Evolutionary conservation across 1,140 invertebrate species (phyloP).

Genomic region (Heliconius congener): DNA sequence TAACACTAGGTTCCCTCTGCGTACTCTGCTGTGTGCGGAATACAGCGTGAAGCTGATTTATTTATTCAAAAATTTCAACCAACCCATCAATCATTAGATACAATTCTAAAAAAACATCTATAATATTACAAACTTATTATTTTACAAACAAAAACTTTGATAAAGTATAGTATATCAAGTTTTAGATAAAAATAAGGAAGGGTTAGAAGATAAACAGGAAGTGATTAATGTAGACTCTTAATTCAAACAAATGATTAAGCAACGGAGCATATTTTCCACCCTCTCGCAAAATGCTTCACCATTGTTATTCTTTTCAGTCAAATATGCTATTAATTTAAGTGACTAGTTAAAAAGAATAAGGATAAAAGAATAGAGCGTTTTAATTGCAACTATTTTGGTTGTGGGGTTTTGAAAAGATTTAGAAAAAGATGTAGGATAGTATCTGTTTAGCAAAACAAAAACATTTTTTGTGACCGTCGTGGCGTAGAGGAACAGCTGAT

Average conservation of each 20-base stretch:
- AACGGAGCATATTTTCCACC: constrained; percentile 55
- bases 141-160: too few relatives aligned
- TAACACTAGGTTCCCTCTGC: too few relatives aligned
- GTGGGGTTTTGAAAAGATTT: constrained; percentile 51
- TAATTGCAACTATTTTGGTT: constrained; percentile 56
- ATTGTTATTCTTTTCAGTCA: constrained; percentile 57
- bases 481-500: not conserved
- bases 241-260: constrained; percentile 62
- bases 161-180: not conserved
- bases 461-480: constrained; percentile 26
- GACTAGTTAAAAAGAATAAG: constrained; percentile 29
- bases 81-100: too few relatives aligned
- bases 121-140: too few relatives aligned
- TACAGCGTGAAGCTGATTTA: too few relatives aligned
- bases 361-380: constrained; percentile 50
- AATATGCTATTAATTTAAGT: constrained; percentile 69
- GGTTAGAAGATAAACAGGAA: constrained; percentile 19
- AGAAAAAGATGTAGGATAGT: constrained; percentile 57
- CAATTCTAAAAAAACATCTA: too few relatives aligned
- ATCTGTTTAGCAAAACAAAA: constrained; percentile 58
- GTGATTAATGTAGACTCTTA: constrained; percentile 46
- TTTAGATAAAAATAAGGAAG: not conserved
- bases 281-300: constrained; percentile 53
- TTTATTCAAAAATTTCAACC: too few relatives aligned
- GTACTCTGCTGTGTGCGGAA: too few relatives aligned